Conservation (phyloP, 2,113 vertebrate genomes). For the Chloebia gouldiae region DNA sequence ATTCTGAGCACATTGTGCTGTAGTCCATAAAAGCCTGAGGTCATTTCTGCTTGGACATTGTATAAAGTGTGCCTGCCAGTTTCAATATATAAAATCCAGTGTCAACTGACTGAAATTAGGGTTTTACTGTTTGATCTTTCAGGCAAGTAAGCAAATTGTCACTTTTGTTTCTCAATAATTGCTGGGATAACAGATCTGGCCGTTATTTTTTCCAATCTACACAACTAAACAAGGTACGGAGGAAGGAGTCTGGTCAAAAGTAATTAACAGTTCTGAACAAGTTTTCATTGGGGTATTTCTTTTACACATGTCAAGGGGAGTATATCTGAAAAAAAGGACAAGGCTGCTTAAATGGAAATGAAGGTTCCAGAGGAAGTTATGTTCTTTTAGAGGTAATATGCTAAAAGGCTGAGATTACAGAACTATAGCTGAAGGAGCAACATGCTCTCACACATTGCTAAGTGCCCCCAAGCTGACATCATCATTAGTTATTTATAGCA, state of each 20-base stretch:
- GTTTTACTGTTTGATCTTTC: constrained; percentile 59
- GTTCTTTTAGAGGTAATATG: constrained; percentile 36
- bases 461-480: constrained; percentile 29
- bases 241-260: constrained; percentile 27
- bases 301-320: constrained; percentile 41
- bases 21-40: constrained; percentile 15
- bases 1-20: neutral
- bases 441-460: neutral
- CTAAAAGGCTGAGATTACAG: constrained; percentile 48
- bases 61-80: constrained; percentile 47
- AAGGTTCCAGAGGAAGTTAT: constrained; percentile 29
- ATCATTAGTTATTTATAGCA: constrained; percentile 50
- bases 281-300: constrained; percentile 40
- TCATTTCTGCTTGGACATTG: constrained; percentile 37
- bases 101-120: constrained; percentile 53
- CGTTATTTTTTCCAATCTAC: constrained; percentile 23
- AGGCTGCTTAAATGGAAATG: constrained; percentile 43
- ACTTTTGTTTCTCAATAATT: constrained; percentile 58
- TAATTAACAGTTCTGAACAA: constrained; percentile 49
- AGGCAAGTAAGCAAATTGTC: constrained; percentile 70
- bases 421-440: constrained; percentile 26
- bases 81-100: constrained; percentile 51
- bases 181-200: constrained; percentile 46
- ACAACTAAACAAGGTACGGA: constrained; percentile 11
- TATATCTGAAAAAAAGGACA: constrained; percentile 14